Evolutionary conservation across 2,113 vertebrate genomes (phyloP).

Genomic region (Greenwoodochromis staneri): DNA sequence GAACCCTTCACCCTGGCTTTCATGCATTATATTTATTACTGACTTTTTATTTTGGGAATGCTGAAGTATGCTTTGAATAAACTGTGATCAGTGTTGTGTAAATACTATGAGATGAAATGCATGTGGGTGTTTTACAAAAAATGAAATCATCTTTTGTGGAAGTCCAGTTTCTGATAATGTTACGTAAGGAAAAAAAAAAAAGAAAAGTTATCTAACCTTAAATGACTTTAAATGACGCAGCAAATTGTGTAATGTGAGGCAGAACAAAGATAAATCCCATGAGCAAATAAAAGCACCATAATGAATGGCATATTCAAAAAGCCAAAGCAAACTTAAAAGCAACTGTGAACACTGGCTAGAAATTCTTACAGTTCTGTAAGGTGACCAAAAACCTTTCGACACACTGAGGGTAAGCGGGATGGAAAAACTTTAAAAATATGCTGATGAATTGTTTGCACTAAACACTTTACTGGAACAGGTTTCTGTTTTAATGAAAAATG

Average conservation of each 20-base stretch:
- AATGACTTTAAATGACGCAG: neutral
- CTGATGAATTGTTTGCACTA: slow-evolving; percentile 6
- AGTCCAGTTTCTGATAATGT: neutral
- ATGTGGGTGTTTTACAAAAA: neutral
- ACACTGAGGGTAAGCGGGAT: neutral
- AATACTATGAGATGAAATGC: neutral
- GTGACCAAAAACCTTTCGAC: neutral
- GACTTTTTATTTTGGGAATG: neutral
- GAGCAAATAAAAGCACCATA: neutral
- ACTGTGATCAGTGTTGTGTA: neutral
- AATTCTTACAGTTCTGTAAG: neutral
- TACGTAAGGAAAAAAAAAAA: accelerated
- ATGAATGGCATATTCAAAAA: neutral
- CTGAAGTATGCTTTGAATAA: neutral
- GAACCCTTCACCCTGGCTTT: neutral
- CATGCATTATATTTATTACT: neutral
- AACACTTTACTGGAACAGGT: neutral
- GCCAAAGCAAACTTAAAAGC: neutral
- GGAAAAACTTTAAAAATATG: neutral
- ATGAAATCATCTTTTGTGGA: neutral
- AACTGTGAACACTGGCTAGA: neutral
- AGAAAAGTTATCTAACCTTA: neutral
- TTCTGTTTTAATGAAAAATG: neutral
- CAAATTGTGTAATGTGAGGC: accelerated
- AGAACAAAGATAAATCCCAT: neutral